Percentiles rank a stretch among this genome's conserved stretches.
Evolutionary conservation across 2,113 vertebrate genomes (phyloP).

Genomic region (Colistium nudipinnis): DNA sequence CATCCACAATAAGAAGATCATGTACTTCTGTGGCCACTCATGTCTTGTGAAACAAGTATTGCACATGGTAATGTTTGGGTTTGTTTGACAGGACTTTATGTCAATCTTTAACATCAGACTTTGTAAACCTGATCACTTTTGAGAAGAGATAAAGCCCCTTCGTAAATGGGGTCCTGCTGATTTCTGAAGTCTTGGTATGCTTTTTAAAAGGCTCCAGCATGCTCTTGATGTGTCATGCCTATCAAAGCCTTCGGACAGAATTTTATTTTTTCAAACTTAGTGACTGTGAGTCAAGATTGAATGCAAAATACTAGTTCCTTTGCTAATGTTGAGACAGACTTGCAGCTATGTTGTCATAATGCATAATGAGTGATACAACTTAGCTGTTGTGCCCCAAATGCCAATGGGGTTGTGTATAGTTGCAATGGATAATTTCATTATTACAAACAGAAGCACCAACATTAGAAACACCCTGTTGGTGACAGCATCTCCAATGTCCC

Average conservation of each 20-base stretch:
- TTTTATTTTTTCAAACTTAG: too few species aligned
- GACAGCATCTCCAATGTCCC: too few species aligned
- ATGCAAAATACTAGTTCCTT: too few species aligned
- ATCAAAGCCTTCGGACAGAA: not conserved
- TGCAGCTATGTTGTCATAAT: not conserved
- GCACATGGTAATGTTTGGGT: not conserved
- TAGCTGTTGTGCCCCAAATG: not conserved
- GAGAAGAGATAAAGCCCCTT: too few species aligned
- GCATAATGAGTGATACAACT: not conserved
- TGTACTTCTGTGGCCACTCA: not conserved
- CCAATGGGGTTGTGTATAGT: not conserved
- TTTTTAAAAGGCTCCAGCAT: not conserved
- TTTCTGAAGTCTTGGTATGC: too few species aligned
- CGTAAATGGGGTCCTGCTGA: too few species aligned
- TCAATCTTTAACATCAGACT: too few species aligned
- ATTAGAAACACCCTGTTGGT: not conserved
- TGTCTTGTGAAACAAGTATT: not conserved
- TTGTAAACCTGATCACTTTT: too few species aligned
- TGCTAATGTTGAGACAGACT: too few species aligned
- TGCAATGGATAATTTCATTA: not conserved
- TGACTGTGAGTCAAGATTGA: too few species aligned
- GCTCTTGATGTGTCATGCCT: not conserved
- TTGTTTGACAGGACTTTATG: not conserved
- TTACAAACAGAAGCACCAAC: not conserved
- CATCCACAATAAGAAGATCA: not conserved